These are phyloP conservation scores for Zelostemma sp. DNA, from an alignment of 1,140 invertebrate species.

Conservation along the genomic window DNA sequence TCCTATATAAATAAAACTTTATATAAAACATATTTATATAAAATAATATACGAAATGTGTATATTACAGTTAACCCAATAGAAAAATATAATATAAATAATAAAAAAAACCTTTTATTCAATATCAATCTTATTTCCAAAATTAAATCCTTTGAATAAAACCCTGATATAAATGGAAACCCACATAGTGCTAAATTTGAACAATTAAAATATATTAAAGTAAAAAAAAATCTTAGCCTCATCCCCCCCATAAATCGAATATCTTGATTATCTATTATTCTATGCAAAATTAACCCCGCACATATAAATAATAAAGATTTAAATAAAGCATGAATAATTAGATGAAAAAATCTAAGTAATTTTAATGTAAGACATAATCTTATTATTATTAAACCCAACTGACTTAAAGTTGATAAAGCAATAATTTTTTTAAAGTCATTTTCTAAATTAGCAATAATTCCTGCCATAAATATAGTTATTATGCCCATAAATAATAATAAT, in stretches of 20 bases:
- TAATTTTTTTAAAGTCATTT: constrained; percentile 81
- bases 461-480: constrained; percentile 74
- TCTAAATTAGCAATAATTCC: constrained; percentile 72
- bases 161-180: constrained; percentile 71
- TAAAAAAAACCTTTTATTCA: constrained; percentile 74
- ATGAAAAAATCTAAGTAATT: constrained; percentile 74
- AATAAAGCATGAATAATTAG: constrained; percentile 75
- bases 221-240: constrained; percentile 46
- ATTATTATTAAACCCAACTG: constrained; percentile 78
- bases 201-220: constrained; percentile 37
- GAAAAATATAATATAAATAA: constrained; percentile 79
- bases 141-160: constrained; percentile 75
- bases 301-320: constrained; percentile 77
- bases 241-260: constrained; percentile 72
- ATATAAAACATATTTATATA: constrained; percentile 70
- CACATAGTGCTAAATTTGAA: constrained; percentile 63
- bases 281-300: constrained; percentile 75
- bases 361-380: constrained; percentile 68
- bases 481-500: constrained; percentile 65
- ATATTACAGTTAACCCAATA: constrained; percentile 70
- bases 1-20: constrained; percentile 71
- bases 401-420: constrained; percentile 80
- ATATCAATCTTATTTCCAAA: constrained; percentile 80
- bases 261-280: constrained; percentile 73
- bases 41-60: constrained; percentile 68